phyloP scores from a whole-genome alignment of 2,888 invertebrate genomes.

The Smittia aterrima region DNA sequence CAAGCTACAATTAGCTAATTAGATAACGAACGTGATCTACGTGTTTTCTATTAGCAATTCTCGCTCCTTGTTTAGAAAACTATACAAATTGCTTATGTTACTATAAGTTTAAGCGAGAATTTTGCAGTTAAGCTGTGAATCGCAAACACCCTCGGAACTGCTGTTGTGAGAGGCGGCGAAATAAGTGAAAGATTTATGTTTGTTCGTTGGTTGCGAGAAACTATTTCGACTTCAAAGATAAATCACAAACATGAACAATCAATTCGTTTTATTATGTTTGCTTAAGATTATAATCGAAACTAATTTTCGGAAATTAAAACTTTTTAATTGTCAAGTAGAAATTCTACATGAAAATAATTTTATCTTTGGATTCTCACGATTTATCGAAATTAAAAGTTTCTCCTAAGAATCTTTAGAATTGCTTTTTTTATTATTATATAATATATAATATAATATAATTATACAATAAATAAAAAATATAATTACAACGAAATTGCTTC shows the following conservation, averaged over 20 bases:
- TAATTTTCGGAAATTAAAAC: neutral
- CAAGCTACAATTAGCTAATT: slow-evolving; percentile 40
- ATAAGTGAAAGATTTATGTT: neutral
- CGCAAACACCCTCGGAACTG: neutral
- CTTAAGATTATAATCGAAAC: neutral
- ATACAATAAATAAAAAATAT: too few species aligned
- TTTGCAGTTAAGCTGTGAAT: slow-evolving; percentile 4
- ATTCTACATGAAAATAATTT: too few species aligned
- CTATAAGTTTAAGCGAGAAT: neutral
- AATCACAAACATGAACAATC: neutral
- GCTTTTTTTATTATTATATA: too few species aligned
- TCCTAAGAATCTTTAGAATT: neutral
- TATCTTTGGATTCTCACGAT: too few species aligned
- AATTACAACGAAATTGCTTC: too few species aligned
- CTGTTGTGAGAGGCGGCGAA: neutral
- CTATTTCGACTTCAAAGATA: too few species aligned
- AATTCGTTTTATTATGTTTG: neutral
- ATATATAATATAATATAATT: too few species aligned
- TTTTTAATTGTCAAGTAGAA: neutral
- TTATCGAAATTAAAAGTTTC: neutral
- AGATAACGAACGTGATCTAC: slow-evolving; percentile 39
- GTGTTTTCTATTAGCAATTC: slow-evolving; percentile 33
- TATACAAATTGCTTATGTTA: slow-evolving; percentile 15
- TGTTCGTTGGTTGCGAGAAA: too few species aligned
- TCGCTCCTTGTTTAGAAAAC: slow-evolving; percentile 1